Percentiles rank a stretch among this genome's conserved stretches.
Evolutionary conservation across 2,113 vertebrate genomes (phyloP).

Genomic region (Crotalus viridis): DNA sequence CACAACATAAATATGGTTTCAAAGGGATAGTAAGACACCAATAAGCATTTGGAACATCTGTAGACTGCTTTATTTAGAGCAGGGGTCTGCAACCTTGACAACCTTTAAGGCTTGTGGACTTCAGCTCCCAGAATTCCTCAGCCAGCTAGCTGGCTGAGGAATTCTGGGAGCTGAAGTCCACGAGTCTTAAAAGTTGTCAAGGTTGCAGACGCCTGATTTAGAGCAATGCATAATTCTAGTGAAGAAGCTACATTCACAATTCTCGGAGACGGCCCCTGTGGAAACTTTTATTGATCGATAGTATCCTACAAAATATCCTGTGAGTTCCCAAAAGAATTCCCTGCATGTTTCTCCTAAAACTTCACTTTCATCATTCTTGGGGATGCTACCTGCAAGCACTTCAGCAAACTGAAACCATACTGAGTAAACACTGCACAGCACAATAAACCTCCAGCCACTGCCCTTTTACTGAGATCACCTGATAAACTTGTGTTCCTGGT

Average conservation of each 20-base stretch:
- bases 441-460: constrained; percentile 49
- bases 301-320: not conserved
- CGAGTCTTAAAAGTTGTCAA: too few relatives aligned
- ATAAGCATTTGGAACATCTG: not conserved
- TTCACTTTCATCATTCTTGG: not conserved
- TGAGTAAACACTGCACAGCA: constrained; percentile 17
- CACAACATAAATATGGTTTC: not conserved
- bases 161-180: too few relatives aligned
- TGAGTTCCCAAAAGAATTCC: too few relatives aligned
- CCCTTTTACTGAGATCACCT: constrained; percentile 31
- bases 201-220: not conserved
- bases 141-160: too few relatives aligned
- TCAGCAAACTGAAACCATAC: not conserved
- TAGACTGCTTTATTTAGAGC: not conserved
- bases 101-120: too few relatives aligned
- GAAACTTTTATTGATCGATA: not conserved
- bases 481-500: constrained; percentile 40
- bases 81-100: too few relatives aligned
- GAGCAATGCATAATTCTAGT: not conserved
- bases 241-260: not conserved
- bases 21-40: not conserved
- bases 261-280: not conserved
- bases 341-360: not conserved
- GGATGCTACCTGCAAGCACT: rapidly evolving
- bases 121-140: too few relatives aligned